Percentiles rank a stretch among this genome's conserved stretches.
phyloP scores from a whole-genome alignment of 2,888 invertebrate genomes.

The Isoperla grammatica region DNA sequence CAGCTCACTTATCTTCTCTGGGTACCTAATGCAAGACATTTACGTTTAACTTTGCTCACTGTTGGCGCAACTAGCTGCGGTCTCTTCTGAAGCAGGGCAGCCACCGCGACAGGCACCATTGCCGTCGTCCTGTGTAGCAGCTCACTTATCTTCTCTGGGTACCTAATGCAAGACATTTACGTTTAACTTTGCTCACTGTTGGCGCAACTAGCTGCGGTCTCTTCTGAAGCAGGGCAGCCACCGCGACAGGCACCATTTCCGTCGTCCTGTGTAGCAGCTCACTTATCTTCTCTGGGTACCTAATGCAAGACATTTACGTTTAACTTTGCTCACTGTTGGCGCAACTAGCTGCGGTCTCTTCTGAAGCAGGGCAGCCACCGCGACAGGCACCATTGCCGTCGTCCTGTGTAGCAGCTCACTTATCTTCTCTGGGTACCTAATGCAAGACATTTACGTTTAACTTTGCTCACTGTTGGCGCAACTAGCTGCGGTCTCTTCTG shows the following conservation, averaged over 20 bases:
- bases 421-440: conserved; percentile 69
- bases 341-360: conserved; percentile 72
- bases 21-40: no score
- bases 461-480: conserved; percentile 71
- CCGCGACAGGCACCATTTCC: conserved; percentile 70
- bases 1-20: conserved; percentile 59
- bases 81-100: conserved; percentile 66
- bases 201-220: conserved; percentile 73
- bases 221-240: conserved; percentile 70
- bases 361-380: conserved; percentile 71
- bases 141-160: conserved; percentile 62
- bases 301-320: no score
- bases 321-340: conserved; percentile 69
- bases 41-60: no score
- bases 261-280: conserved; percentile 67
- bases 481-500: conserved; percentile 69
- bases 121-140: conserved; percentile 69
- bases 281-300: conserved; percentile 65
- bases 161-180: no score
- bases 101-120: conserved; percentile 75
- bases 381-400: conserved; percentile 71
- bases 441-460: no score
- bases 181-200: no score
- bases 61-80: conserved; percentile 75
- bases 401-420: conserved; percentile 64